Conservation (phyloP, 1,140 invertebrate species). For the Ceratosolen fusciceps region DNA sequence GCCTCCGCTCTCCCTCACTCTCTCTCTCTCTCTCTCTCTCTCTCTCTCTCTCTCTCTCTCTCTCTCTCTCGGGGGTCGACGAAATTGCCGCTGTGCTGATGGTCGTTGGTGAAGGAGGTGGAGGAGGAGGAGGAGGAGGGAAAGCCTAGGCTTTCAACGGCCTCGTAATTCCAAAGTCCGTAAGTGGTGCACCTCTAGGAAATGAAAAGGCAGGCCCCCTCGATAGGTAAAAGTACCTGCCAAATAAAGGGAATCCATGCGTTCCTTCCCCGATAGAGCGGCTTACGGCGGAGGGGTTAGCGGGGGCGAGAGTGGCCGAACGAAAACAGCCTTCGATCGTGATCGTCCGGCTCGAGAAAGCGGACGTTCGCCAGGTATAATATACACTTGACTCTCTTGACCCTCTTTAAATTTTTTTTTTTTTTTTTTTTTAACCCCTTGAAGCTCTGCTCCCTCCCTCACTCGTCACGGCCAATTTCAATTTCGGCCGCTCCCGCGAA, state of each 20-base stretch:
- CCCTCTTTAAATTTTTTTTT: too few species aligned
- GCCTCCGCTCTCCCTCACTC: too few species aligned
- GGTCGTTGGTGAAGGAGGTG: neutral
- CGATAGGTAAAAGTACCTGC: neutral
- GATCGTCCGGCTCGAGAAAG: too few species aligned
- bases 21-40: too few species aligned
- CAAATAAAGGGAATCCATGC: constrained; percentile 26
- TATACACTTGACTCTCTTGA: too few species aligned
- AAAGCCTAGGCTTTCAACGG: constrained; percentile 17
- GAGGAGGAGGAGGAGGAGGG: neutral
- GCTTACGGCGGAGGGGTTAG: neutral
- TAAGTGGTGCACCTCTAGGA: neutral
- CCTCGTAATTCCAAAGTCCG: constrained; percentile 2
- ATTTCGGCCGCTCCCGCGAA: neutral
- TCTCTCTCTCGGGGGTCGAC: too few species aligned
- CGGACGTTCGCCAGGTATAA: neutral
- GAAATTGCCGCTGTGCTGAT: neutral
- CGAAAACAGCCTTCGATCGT: too few species aligned
- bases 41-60: too few species aligned
- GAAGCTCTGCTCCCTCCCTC: neutral
- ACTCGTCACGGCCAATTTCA: neutral
- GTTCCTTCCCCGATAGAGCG: neutral
- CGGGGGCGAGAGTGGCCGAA: too few species aligned
- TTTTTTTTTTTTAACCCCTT: too few species aligned
- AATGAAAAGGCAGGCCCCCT: neutral